Base-by-base conservation (phyloP, 1,140 invertebrate species). In the Achroia grisella region DNA sequence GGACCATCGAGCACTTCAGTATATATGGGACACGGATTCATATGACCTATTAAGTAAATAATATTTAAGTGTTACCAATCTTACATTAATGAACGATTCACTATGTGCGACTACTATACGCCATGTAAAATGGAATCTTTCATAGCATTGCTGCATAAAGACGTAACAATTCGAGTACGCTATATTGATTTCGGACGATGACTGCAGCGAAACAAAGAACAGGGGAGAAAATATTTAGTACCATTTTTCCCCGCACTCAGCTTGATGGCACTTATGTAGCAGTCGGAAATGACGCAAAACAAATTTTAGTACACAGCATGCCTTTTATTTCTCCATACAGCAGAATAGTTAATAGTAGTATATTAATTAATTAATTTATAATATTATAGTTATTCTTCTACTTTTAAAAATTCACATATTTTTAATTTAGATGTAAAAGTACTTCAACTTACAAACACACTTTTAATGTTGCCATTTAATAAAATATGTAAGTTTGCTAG, bases 21-120 rank as follows among this genome's bases (percentile, higher is more conserved):
- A 64, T 62, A 63, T 62, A 58, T 64, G 69, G 78, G 75, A 59
- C 79, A 83, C 81, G 81, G 71, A 71, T 78, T 70, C 65, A 55
- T 69, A 68, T 75, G 67, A 55, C 77, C 77, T 83, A 80, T 55
- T 70, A 66, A 82, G 66, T 76, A 79, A 79, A 82, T 81, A 82
- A 71, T 79, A 81, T 71, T n/a, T 78, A 76, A 81, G 72, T 83
- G 77, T 87, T 86, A 87, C 85, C 82, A 84, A 85, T 83, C 77
- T 85, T 86, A 84, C 82, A 85, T 86, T 86, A 78, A 79, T 74
- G 62, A 87, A 87, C 83, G 73, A 77, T 81, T 86, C 82, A 87
- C 85, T 85, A 87, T 84, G 76, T 81, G 80, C 81, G 78, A 84
- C 80, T 87, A 86, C 80, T 85, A 82, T 79, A 83, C 78, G 74